Percentiles rank a stretch among this genome's conserved stretches.
Evolutionary conservation across 2,113 vertebrate genomes (phyloP).

Genomic region (Cyphomyrus discorhynchus): DNA sequence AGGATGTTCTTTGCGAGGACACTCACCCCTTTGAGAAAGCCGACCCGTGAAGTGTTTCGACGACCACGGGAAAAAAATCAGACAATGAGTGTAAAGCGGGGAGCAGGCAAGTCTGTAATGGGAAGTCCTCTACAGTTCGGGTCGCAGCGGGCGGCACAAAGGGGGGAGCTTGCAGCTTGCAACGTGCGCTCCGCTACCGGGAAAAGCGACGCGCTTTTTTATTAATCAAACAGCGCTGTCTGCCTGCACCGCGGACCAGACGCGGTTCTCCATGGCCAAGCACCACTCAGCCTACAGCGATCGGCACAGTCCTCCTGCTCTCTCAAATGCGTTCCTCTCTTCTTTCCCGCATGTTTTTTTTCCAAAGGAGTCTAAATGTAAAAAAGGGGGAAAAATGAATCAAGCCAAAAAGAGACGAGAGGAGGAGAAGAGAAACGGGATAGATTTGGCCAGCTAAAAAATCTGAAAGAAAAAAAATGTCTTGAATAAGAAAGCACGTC

Average conservation of each 20-base stretch:
- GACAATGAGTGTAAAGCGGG: conserved; percentile 38
- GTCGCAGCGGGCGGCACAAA: conserved; percentile 34
- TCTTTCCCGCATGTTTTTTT: conserved; percentile 25
- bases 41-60: conserved; percentile 33
- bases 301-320: conserved; percentile 23
- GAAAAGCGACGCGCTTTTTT: conserved; percentile 35
- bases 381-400: not conserved
- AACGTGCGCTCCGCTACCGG: conserved; percentile 55
- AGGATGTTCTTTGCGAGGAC: not conserved
- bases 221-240: conserved; percentile 54
- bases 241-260: conserved; percentile 69
- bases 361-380: conserved; percentile 21
- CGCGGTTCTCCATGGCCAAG: conserved; percentile 55
- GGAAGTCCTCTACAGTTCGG: conserved; percentile 46
- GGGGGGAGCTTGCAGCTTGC: conserved; percentile 34
- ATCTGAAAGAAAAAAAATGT: conserved; percentile 13
- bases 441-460: not conserved
- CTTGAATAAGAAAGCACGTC: conserved; percentile 16
- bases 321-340: conserved; percentile 10
- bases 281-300: conserved; percentile 40
- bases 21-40: conserved; percentile 51
- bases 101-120: conserved; percentile 37
- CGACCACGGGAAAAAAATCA: conserved; percentile 25
- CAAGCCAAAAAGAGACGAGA: not conserved
- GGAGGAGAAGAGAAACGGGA: not conserved